phyloP scores from a whole-genome alignment of 2,113 vertebrate species.

The Chrysemys picta region DNA sequence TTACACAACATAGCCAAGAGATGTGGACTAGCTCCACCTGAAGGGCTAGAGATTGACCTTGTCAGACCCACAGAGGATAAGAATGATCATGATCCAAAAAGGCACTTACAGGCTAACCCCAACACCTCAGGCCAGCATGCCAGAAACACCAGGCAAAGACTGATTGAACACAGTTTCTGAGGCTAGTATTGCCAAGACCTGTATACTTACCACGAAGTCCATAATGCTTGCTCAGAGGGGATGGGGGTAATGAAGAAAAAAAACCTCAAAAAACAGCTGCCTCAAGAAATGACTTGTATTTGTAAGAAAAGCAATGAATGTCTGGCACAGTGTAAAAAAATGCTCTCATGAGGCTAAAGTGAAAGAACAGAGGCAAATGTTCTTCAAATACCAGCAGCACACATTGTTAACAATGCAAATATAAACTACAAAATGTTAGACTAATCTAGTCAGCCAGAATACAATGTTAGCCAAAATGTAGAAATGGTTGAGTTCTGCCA shows the following conservation, averaged over 20 bases:
- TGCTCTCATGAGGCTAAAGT: conserved; percentile 76
- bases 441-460: conserved; percentile 80
- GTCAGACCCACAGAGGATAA: conserved; percentile 77
- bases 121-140: conserved; percentile 80
- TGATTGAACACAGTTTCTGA: conserved; percentile 77
- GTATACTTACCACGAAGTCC: conserved; percentile 77
- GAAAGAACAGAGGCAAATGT: conserved; percentile 80
- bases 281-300: conserved; percentile 82
- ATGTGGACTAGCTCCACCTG: conserved; percentile 72
- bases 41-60: conserved; percentile 69
- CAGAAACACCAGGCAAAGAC: conserved; percentile 81
- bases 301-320: conserved; percentile 82
- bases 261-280: conserved; percentile 81
- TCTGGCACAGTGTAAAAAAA: conserved; percentile 81
- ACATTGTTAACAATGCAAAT: conserved; percentile 80
- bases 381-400: conserved; percentile 80
- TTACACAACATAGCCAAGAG: conserved; percentile 74
- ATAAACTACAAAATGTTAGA: conserved; percentile 80
- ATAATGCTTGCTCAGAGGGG: conserved; percentile 72
- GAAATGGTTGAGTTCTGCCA: conserved; percentile 78
- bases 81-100: conserved; percentile 71
- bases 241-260: conserved; percentile 75
- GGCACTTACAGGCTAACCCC: conserved; percentile 74
- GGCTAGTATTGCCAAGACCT: conserved; percentile 76
- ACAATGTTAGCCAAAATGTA: conserved; percentile 78